Conservation (phyloP, 2,113 vertebrate species). For the Salminus brasiliensis region DNA sequence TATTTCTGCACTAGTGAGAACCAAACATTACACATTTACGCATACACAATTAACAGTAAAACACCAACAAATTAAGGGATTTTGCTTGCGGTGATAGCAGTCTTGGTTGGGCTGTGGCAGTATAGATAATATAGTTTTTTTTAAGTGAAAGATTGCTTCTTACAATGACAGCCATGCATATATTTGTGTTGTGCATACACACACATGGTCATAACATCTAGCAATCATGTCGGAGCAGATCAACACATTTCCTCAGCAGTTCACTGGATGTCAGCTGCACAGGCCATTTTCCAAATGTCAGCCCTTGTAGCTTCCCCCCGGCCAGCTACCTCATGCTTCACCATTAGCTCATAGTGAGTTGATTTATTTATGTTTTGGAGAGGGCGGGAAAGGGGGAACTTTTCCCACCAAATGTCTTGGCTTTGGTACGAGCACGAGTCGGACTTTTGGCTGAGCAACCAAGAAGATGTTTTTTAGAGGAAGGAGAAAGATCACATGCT, state of each 20-base stretch:
- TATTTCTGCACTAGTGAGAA: neutral
- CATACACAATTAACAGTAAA: too few relatives aligned
- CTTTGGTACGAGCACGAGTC: slow-evolving; percentile 63
- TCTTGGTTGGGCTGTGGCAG: neutral
- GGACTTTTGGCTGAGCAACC: slow-evolving; percentile 51
- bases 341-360: slow-evolving; percentile 75
- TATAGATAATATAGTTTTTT: neutral
- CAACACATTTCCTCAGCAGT: slow-evolving; percentile 40
- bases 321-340: slow-evolving; percentile 55
- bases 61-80: too few relatives aligned
- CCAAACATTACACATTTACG: neutral
- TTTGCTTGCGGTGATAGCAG: too few relatives aligned
- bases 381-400: slow-evolving; percentile 69
- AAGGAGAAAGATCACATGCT: slow-evolving; percentile 13
- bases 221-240: slow-evolving; percentile 58
- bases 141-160: too few relatives aligned
- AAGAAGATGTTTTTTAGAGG: slow-evolving; percentile 35
- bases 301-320: slow-evolving; percentile 15
- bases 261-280: slow-evolving; percentile 61
- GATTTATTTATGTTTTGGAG: slow-evolving; percentile 79
- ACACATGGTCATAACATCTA: slow-evolving; percentile 54
- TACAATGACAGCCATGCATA: too few relatives aligned
- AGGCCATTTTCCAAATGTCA: slow-evolving; percentile 61
- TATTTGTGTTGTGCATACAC: neutral
- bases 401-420: slow-evolving; percentile 78